phyloP scores from a whole-genome alignment of 2,113 vertebrate species.

The Chlorodrepanis virens region DNA sequence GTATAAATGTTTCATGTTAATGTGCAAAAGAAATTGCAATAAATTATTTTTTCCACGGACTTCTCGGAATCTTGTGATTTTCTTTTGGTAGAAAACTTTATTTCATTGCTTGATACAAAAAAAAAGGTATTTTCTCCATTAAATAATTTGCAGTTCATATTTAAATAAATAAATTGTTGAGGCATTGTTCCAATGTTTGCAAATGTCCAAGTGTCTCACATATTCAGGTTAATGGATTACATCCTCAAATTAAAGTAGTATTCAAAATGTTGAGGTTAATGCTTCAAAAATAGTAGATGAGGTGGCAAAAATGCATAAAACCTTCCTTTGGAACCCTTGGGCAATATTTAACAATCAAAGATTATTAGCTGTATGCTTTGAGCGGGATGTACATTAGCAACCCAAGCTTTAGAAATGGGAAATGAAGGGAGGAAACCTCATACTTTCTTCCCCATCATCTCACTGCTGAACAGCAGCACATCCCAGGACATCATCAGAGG shows the following conservation, averaged over 20 bases:
- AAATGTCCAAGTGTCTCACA: not conserved
- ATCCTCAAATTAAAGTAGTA: not conserved
- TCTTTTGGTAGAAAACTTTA: conserved; percentile 8
- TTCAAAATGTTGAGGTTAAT: not conserved
- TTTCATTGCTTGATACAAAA: not conserved
- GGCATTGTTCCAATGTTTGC: not conserved
- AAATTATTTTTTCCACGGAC: conserved; percentile 82
- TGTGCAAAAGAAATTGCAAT: conserved; percentile 72
- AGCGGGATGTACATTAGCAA: not conserved
- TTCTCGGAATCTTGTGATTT: not conserved
- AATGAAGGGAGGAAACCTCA: not conserved
- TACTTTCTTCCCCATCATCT: not conserved
- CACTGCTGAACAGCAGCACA: fast-evolving
- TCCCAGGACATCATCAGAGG: not conserved
- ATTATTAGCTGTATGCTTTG: not conserved
- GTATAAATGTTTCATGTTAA: conserved; percentile 72
- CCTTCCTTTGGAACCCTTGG: not conserved
- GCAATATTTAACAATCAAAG: not conserved
- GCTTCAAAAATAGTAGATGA: not conserved
- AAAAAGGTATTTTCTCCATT: not conserved
- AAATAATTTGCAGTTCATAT: not conserved
- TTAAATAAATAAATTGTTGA: not conserved
- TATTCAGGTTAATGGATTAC: not conserved
- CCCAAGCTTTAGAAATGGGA: not conserved
- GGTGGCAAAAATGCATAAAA: not conserved